Percentiles rank a stretch among this genome's conserved stretches.
These are phyloP conservation scores for Tenthredo amoena DNA, from an alignment of 2,888 invertebrate genomes.

Conservation along the genomic window DNA sequence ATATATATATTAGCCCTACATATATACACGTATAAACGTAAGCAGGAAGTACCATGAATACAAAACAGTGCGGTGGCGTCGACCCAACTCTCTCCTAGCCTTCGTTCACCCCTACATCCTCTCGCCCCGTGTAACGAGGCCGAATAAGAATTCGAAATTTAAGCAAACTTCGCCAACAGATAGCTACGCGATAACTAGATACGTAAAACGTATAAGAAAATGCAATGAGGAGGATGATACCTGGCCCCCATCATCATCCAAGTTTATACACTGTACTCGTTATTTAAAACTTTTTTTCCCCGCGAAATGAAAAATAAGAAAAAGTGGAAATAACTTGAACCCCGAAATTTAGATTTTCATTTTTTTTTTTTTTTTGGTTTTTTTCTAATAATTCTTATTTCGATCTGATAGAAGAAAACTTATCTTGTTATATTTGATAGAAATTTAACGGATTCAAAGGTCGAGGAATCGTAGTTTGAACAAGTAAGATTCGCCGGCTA, in stretches of 20 bases:
- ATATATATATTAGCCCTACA: not conserved
- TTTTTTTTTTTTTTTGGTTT: not conserved
- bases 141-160: slow-evolving; percentile 50
- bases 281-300: not conserved
- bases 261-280: not conserved
- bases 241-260: not conserved
- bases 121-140: not conserved
- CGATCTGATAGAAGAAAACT: too few species aligned
- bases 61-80: slow-evolving; percentile 26
- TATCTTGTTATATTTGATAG: not conserved
- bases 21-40: not conserved
- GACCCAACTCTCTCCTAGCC: not conserved
- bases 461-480: not conserved
- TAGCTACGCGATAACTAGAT: slow-evolving; percentile 16
- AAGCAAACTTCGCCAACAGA: slow-evolving; percentile 27
- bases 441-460: not conserved
- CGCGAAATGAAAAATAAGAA: not conserved
- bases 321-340: not conserved
- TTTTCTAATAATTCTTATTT: too few species aligned
- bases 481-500: not conserved
- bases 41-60: slow-evolving; percentile 34
- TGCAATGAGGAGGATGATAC: not conserved
- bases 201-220: not conserved
- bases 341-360: too few species aligned
- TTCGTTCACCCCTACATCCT: not conserved